A percentile compares a stretch with the other conserved stretches of the same genome.
phyloP scores from a whole-genome alignment of 2,797 vertebrate genomes.

The Staurois parvus region DNA sequence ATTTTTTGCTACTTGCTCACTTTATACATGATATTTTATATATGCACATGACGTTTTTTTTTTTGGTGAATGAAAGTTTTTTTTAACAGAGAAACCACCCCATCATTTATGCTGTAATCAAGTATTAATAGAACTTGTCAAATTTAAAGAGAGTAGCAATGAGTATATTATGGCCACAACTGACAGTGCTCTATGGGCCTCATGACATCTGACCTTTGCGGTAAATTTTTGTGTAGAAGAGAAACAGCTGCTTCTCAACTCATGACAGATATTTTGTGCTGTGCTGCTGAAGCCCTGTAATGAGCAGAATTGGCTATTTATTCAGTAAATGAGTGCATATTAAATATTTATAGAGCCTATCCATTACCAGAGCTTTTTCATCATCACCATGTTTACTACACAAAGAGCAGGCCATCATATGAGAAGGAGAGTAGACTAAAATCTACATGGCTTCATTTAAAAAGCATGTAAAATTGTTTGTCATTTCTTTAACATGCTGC shows the following conservation, averaged over 20 bases:
- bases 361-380: constrained; percentile 44
- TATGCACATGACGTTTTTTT: constrained; percentile 11
- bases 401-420: constrained; percentile 9
- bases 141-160: constrained; percentile 4
- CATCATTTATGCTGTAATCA: constrained; percentile 12
- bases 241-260: constrained; percentile 37
- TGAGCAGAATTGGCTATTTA: constrained; percentile 42
- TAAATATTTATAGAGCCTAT: constrained; percentile 51
- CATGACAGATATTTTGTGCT: constrained; percentile 32
- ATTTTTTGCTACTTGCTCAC: constrained; percentile 1
- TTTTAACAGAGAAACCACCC: background rate
- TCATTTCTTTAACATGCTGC: background rate
- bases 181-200: constrained; percentile 22
- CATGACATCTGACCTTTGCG: constrained; percentile 42
- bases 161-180: constrained; percentile 11
- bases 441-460: background rate
- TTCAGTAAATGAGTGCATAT: constrained; percentile 36
- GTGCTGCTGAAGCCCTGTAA: constrained; percentile 38
- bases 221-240: constrained; percentile 31
- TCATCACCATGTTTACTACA: constrained; percentile 43
- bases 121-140: constrained; percentile 37
- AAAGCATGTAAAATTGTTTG: background rate
- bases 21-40: background rate
- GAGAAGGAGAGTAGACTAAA: background rate
- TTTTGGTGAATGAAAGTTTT: background rate